Evolutionary conservation across 2,888 invertebrate genomes (phyloP).

Genomic region (Drepana falcataria): DNA sequence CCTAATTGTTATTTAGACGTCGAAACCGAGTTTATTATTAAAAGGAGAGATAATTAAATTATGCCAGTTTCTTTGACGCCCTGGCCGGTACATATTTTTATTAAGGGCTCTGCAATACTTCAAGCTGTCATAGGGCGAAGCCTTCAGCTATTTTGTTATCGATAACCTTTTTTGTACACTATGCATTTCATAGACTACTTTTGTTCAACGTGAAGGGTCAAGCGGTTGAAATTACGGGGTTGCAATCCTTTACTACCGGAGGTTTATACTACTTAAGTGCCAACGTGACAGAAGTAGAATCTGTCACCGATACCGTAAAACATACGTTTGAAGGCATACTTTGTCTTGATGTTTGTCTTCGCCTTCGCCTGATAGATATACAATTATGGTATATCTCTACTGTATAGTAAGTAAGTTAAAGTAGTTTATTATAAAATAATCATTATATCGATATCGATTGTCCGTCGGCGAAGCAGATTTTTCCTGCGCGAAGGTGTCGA

Average conservation of each 20-base stretch:
- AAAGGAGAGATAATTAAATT: slow-evolving; percentile 72
- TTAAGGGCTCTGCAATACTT: slow-evolving; percentile 38
- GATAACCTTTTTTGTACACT: neutral
- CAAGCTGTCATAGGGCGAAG: neutral
- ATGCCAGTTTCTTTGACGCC: slow-evolving; percentile 70
- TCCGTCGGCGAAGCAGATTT: slow-evolving; percentile 16
- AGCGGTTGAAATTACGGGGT: too few species aligned
- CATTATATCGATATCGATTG: slow-evolving; percentile 14
- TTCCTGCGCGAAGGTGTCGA: slow-evolving; percentile 44
- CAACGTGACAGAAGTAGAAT: too few species aligned
- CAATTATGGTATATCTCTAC: too few species aligned
- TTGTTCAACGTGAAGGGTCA: too few species aligned
- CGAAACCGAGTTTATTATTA: slow-evolving; percentile 59
- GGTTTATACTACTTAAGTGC: too few species aligned
- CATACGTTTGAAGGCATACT: too few species aligned
- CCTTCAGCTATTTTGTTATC: neutral
- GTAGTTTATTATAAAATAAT: neutral
- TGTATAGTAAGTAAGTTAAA: too few species aligned
- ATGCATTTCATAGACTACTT: too few species aligned
- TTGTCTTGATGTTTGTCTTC: too few species aligned
- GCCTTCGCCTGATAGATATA: too few species aligned
- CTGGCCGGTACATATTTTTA: slow-evolving; percentile 66
- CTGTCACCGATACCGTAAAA: too few species aligned
- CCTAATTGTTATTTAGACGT: slow-evolving; percentile 54
- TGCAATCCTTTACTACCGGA: too few species aligned